These are phyloP conservation scores for Boulengerochromis microlepis DNA, from an alignment of 2,113 vertebrate species.

Conservation along the genomic window DNA sequence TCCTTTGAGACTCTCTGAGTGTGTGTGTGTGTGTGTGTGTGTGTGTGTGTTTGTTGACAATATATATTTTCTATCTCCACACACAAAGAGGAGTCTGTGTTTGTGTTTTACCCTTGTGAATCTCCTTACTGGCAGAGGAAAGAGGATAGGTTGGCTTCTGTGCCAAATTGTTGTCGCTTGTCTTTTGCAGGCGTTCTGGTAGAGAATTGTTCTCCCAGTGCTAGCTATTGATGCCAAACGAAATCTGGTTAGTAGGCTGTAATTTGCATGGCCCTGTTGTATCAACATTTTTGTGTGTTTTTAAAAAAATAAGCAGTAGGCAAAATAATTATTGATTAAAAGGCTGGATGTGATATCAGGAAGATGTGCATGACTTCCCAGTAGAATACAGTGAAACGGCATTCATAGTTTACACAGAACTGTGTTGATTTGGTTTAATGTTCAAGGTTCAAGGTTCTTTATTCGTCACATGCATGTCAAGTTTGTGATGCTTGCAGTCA, in stretches of 20 bases:
- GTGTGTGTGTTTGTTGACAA: neutral
- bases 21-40: neutral
- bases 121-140: neutral
- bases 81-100: neutral
- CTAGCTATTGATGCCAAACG: conserved; percentile 8
- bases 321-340: neutral
- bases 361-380: neutral
- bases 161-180: conserved; percentile 3
- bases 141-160: neutral
- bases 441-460: neutral
- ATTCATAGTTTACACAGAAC: neutral
- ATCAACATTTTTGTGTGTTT: neutral
- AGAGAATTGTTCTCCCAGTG: conserved; percentile 5
- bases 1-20: conserved; percentile 5
- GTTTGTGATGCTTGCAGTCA: neutral
- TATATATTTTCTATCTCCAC: conserved; percentile 1
- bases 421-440: neutral
- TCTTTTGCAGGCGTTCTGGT: conserved; percentile 6
- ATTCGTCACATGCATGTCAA: neutral
- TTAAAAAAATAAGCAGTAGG: neutral
- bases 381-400: neutral
- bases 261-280: neutral
- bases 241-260: neutral
- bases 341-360: neutral
- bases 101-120: neutral